Conservation (phyloP, 2,113 vertebrate genomes). For the Rallus limicola region DNA sequence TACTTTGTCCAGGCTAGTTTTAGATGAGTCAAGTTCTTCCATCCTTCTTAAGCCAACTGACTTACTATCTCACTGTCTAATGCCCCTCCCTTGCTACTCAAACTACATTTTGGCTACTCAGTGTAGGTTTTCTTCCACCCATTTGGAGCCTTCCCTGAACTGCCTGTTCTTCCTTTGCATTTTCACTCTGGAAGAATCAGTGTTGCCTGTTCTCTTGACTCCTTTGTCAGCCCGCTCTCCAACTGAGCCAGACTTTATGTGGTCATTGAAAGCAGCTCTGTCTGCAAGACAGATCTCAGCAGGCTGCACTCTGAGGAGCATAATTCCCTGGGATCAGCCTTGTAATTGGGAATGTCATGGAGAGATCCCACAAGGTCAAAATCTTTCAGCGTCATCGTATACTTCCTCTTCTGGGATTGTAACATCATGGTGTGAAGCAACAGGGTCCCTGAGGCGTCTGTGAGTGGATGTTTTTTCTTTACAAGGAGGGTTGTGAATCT, state of each 20-base stretch:
- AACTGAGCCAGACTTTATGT: not conserved
- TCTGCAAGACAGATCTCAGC: not conserved
- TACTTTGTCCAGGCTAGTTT: constrained; percentile 34
- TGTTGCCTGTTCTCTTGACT: constrained; percentile 3
- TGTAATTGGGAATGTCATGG: not conserved
- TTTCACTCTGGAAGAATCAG: not conserved
- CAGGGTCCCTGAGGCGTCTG: not conserved
- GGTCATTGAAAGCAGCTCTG: not conserved
- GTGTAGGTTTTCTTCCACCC: not conserved
- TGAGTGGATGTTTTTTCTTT: constrained; percentile 17
- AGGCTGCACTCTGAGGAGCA: not conserved
- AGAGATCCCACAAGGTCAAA: constrained; percentile 6
- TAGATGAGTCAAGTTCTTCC: constrained; percentile 34
- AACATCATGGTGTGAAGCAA: not conserved
- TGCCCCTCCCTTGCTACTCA: constrained; percentile 18
- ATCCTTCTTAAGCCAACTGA: not conserved
- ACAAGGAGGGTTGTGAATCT: not conserved
- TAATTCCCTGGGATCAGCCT: not conserved
- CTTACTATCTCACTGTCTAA: not conserved
- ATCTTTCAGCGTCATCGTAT: not conserved
- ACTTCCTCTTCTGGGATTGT: constrained; percentile 30
- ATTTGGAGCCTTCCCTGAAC: not conserved
- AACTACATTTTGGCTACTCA: constrained; percentile 7
- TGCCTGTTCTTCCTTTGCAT: not conserved
- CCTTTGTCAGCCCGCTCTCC: not conserved